These are phyloP conservation scores for Drosophila pruinosa DNA, from an alignment of 1,140 invertebrate genomes.

Conservation along the genomic window DNA sequence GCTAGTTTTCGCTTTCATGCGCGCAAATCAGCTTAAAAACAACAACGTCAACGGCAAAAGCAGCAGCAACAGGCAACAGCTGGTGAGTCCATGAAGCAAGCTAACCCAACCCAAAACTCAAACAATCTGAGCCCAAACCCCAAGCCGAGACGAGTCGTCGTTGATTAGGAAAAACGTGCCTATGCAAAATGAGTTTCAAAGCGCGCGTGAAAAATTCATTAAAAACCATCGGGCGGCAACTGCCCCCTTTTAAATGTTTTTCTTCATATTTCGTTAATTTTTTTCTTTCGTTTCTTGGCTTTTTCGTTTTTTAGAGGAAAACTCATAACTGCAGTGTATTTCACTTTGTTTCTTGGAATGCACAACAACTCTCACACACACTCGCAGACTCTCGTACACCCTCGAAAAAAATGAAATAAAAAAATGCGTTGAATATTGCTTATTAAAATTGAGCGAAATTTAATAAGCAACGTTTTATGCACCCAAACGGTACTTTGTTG, in stretches of 20 bases:
- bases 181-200: conserved; percentile 78
- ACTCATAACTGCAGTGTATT: conserved; percentile 69
- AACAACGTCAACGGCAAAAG: conserved; percentile 27
- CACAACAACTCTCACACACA: conserved; percentile 19
- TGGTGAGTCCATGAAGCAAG: conserved; percentile 7
- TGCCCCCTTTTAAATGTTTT: conserved; percentile 19
- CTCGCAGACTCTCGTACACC: background rate
- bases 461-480: conserved; percentile 77
- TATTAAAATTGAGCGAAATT: conserved; percentile 78
- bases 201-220: conserved; percentile 78
- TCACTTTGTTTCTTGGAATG: conserved; percentile 68
- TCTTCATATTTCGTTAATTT: background rate
- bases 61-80: conserved; percentile 2
- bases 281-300: background rate
- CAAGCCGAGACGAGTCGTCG: background rate
- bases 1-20: conserved; percentile 78
- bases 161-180: conserved; percentile 64
- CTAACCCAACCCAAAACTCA: background rate
- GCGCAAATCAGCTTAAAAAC: conserved; percentile 62
- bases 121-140: background rate
- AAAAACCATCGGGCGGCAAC: conserved; percentile 55
- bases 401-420: conserved; percentile 32
- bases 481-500: conserved; percentile 48
- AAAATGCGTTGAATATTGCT: conserved; percentile 46
- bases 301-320: conserved; percentile 40